Evolutionary conservation across 2,888 invertebrate species (phyloP).

Genomic region (Melitaea athalia): DNA sequence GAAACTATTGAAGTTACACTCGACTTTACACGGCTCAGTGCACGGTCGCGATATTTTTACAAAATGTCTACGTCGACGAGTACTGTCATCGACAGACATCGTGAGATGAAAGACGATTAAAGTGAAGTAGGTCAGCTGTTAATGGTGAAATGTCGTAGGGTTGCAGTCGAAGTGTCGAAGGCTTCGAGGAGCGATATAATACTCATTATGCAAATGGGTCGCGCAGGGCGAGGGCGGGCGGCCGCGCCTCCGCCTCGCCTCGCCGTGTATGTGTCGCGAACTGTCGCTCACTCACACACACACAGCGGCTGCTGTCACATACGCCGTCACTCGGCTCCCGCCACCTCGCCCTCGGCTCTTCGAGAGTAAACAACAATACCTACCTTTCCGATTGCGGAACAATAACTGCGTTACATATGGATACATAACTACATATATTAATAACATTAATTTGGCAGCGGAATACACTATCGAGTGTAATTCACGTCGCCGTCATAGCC

Average conservation of each 20-base stretch:
- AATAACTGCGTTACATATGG: neutral
- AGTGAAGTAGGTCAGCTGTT: slow-evolving; percentile 59
- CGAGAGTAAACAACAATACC: neutral
- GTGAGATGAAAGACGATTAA: slow-evolving; percentile 48
- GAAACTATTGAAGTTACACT: slow-evolving; percentile 16
- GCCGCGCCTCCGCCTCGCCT: slow-evolving; percentile 20
- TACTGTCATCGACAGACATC: slow-evolving; percentile 41
- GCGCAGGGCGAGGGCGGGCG: slow-evolving; percentile 43
- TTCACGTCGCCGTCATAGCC: neutral
- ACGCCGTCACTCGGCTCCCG: neutral
- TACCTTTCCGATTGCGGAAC: slow-evolving; percentile 2
- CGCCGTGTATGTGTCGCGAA: slow-evolving; percentile 19
- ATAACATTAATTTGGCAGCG: neutral
- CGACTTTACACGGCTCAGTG: neutral
- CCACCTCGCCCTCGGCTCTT: neutral
- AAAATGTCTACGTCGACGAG: slow-evolving; percentile 27
- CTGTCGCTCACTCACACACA: neutral
- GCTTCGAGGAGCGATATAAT: slow-evolving; percentile 44
- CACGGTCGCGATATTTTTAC: neutral
- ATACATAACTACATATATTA: neutral
- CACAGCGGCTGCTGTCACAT: neutral
- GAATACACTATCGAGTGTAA: slow-evolving; percentile 7
- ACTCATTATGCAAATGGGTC: slow-evolving; percentile 72
- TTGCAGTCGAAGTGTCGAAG: slow-evolving; percentile 43
- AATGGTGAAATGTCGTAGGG: slow-evolving; percentile 40